Evolutionary conservation across 2,113 vertebrate species (phyloP), one percentile per base, ranked within the genome.

Genomic region (Thomomys bottae): DNA sequence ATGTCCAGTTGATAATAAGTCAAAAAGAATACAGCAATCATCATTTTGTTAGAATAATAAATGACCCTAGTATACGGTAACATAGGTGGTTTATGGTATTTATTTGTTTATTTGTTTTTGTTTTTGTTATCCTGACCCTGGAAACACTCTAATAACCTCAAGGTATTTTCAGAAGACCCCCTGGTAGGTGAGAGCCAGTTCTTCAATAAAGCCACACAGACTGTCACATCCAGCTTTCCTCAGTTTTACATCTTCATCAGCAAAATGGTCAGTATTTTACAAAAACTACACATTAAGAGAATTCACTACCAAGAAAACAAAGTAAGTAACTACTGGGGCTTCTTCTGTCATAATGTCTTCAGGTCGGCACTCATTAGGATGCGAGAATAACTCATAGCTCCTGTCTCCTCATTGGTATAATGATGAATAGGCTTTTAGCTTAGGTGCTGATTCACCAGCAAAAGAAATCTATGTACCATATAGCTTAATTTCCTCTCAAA

Each of bases 401-500:
- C 10, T 71, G 4, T 79, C 30, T 93, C 17, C 26, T 84, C 21
- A 32, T 61, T 49, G 84, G 10, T 30, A 63, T 81, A 85, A 38
- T 24, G 11, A 84, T 64, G 32, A 36, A 14, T 24, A 32, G 42
- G 78, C 21, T 45, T n/a, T 40, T 32, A 66, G 45, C 23, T 64
- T 94, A 72, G 3, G 21, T 42, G 12, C 42, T 73, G 34, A 82
- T n/a, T 82, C 34, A 78, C 18, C 10, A 89, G 67, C 57, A 90
- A 78, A 7, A 88, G 76, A 21, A 83, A 86, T 71, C 67, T 90
- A 30, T 57, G 9, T 17, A 34, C 26, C 18, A 38, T 21, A 38
- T 0, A 23, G 26, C 38, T 89, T 93, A 6, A 59, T 90, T 87
- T 87, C 61, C 61, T 80, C n/a, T 91, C n/a, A 86, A 42, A 76